A percentile compares a stretch with the other conserved stretches of the same genome.
These are phyloP conservation scores for Drymonia ruficornis DNA, from an alignment of 2,888 invertebrate species.

Conservation along the genomic window DNA sequence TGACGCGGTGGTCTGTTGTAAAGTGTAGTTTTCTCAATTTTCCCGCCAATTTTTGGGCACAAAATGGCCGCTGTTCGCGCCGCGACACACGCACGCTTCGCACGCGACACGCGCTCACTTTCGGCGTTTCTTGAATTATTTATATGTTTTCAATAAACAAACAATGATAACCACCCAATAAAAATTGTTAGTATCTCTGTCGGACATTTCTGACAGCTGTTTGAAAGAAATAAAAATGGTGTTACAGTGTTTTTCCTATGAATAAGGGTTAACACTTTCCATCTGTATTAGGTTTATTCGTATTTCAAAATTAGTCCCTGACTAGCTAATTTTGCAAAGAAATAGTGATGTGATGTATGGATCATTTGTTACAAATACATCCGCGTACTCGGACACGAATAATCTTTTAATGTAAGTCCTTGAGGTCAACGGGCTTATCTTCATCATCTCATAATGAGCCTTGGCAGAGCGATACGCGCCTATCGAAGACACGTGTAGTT, in stretches of 20 bases:
- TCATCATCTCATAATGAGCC: no score
- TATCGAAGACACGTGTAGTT: no score
- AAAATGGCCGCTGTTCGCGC: constrained; percentile 72
- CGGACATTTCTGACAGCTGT: constrained; percentile 18
- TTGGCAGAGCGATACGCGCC: no score
- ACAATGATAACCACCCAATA: constrained; percentile 41
- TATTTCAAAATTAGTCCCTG: no score
- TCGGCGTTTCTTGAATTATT: constrained; percentile 53
- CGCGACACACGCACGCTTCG: constrained; percentile 58
- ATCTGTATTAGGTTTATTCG: no score
- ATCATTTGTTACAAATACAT: no score
- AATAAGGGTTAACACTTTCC: not conserved
- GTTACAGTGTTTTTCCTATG: not conserved
- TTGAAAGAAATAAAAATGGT: not conserved
- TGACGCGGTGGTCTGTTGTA: constrained; percentile 41
- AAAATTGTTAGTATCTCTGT: constrained; percentile 55
- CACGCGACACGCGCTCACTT: constrained; percentile 59
- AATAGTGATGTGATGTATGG: no score
- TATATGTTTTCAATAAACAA: constrained; percentile 50
- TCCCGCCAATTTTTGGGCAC: constrained; percentile 75
- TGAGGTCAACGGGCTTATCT: no score
- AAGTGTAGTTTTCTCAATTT: constrained; percentile 81
- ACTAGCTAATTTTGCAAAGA: no score
- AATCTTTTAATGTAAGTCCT: no score
- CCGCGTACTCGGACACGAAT: no score